phyloP scores from a whole-genome alignment of 2,797 vertebrate species.

The Mus minutoides region DNA sequence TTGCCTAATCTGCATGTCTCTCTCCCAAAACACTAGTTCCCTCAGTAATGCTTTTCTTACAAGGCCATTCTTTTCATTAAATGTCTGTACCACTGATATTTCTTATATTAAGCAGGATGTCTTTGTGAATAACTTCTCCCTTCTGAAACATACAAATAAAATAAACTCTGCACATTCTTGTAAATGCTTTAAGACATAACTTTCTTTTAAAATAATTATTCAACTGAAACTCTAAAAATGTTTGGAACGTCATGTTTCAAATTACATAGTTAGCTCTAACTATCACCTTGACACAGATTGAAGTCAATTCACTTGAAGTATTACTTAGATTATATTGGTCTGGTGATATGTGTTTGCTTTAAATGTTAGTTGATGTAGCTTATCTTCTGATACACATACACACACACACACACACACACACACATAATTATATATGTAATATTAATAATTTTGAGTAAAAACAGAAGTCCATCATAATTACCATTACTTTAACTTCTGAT shows the following conservation, averaged over 20 bases:
- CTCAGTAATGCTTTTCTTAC: neutral
- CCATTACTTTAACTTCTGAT: neutral
- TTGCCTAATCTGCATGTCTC: neutral
- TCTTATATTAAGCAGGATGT: neutral
- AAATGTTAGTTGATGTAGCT: neutral
- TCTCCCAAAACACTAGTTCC: neutral
- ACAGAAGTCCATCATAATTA: neutral
- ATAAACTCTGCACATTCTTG: neutral
- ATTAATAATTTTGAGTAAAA: neutral
- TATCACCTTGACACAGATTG: neutral
- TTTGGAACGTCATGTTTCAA: neutral
- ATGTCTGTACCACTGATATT: neutral
- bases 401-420: neutral
- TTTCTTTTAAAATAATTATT: neutral
- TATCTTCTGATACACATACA: neutral
- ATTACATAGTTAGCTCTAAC: neutral
- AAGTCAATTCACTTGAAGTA: neutral
- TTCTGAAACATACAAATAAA: neutral
- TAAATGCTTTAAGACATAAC: neutral
- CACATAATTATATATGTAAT: too few species aligned
- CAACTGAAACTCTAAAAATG: neutral
- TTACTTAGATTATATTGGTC: neutral
- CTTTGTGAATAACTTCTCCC: neutral
- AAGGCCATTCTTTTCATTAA: neutral
- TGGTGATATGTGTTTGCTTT: neutral